Evolutionary conservation across 2,113 vertebrate genomes (phyloP).

Genomic region (Phylloscopus whistleri): DNA sequence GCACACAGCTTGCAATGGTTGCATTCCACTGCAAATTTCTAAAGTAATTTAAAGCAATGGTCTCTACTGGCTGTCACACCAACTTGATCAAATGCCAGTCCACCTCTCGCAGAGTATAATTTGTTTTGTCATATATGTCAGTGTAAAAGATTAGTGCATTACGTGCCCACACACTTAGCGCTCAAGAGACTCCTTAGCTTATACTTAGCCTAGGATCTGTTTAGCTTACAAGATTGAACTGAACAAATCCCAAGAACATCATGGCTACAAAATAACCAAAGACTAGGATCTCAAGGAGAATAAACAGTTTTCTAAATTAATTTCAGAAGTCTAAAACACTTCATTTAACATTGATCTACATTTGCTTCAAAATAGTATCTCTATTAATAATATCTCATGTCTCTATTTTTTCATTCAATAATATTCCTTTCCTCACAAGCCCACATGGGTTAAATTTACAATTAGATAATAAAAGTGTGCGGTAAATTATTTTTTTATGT

Average conservation of each 20-base stretch:
- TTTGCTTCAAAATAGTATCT: neutral
- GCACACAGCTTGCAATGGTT: neutral
- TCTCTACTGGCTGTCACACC: neutral
- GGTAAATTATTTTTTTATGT: slow-evolving; percentile 46
- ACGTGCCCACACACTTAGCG: neutral
- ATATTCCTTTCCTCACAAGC: neutral
- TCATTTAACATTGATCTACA: slow-evolving; percentile 1
- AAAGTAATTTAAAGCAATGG: neutral
- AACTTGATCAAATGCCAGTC: neutral
- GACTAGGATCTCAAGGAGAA: neutral
- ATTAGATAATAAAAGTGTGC: slow-evolving; percentile 44
- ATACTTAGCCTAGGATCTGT: neutral
- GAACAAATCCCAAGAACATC: neutral
- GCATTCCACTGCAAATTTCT: neutral
- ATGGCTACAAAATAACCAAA: neutral
- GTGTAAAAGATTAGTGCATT: neutral
- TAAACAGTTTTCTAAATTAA: neutral
- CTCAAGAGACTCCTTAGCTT: neutral
- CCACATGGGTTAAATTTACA: slow-evolving; percentile 15
- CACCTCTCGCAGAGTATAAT: neutral
- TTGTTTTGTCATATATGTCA: neutral
- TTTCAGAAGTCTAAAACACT: neutral
- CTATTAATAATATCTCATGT: neutral
- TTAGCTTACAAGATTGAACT: neutral
- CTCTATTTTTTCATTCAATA: neutral